Evolutionary conservation across 2,797 vertebrate genomes (phyloP).

Genomic region (Bucorvus abyssinicus): DNA sequence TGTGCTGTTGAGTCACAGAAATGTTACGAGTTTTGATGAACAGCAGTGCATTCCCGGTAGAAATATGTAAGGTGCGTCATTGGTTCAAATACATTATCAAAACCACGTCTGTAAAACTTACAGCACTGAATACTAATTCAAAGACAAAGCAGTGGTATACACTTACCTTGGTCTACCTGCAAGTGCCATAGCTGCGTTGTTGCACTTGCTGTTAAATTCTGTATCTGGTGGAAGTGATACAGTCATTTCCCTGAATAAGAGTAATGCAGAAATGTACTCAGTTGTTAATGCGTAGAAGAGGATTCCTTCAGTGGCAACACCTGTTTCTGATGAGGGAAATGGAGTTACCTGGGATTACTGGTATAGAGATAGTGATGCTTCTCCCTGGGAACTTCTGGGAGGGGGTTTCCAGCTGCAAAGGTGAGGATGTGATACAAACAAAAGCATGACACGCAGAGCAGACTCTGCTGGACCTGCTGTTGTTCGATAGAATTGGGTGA

Average conservation of each 20-base stretch:
- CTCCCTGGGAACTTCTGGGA: not conserved
- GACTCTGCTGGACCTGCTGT: not conserved
- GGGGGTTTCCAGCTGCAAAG: not conserved
- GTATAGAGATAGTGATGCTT: not conserved
- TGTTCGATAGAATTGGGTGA: not conserved
- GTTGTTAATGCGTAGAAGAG: not conserved
- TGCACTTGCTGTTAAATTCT: not conserved
- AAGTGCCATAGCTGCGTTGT: not conserved
- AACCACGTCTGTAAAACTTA: not conserved
- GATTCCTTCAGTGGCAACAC: not conserved
- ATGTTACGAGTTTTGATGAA: not conserved
- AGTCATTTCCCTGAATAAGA: not conserved
- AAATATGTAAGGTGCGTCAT: not conserved
- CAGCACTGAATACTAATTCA: accelerated
- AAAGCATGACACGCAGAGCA: not conserved
- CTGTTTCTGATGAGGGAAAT: not conserved
- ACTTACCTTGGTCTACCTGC: accelerated
- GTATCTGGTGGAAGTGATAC: not conserved
- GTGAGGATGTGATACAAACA: accelerated
- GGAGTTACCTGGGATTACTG: not conserved
- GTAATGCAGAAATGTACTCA: not conserved
- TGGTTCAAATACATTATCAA: not conserved
- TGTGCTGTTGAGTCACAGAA: not conserved
- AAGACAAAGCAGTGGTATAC: not conserved
- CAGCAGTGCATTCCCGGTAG: not conserved